Evolutionary conservation across 2,113 vertebrate genomes (phyloP).

Genomic region (Gopherus evgoodei): DNA sequence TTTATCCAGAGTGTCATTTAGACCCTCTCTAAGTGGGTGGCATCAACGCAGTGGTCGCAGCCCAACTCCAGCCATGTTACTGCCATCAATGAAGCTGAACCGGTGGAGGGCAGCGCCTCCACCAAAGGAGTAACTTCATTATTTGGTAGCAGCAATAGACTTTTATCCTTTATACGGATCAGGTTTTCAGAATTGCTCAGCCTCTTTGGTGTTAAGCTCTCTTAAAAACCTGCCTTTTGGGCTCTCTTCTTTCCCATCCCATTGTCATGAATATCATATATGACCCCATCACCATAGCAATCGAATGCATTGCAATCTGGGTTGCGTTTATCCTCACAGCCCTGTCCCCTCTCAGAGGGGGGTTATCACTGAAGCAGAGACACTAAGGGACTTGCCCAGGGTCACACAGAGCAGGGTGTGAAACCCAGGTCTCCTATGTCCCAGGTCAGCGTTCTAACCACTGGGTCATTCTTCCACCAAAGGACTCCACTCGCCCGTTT

Average conservation of each 20-base stretch:
- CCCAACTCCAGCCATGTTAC: neutral
- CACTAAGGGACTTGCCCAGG: neutral
- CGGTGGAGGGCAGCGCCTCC: neutral
- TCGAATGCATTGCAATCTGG: neutral
- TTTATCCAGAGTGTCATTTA: neutral
- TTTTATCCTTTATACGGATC: neutral
- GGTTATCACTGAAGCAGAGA: neutral
- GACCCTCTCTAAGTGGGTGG: neutral
- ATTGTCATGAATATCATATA: neutral
- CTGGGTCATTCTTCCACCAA: neutral
- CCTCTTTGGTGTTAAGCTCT: neutral
- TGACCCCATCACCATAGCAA: neutral
- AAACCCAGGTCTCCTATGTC: neutral
- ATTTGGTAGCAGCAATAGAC: neutral
- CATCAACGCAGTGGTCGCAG: neutral
- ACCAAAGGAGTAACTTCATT: neutral
- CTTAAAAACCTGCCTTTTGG: neutral
- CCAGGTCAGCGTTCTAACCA: neutral
- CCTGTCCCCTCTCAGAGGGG: neutral
- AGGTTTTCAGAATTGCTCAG: neutral
- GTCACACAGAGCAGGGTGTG: neutral
- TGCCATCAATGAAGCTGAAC: neutral
- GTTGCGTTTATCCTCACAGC: neutral
- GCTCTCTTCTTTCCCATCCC: neutral
- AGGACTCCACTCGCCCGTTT: neutral